Percentiles rank a stretch among this genome's conserved stretches.
Evolutionary conservation across 2,113 vertebrate species (phyloP).

Genomic region (Hoplias malabaricus): DNA sequence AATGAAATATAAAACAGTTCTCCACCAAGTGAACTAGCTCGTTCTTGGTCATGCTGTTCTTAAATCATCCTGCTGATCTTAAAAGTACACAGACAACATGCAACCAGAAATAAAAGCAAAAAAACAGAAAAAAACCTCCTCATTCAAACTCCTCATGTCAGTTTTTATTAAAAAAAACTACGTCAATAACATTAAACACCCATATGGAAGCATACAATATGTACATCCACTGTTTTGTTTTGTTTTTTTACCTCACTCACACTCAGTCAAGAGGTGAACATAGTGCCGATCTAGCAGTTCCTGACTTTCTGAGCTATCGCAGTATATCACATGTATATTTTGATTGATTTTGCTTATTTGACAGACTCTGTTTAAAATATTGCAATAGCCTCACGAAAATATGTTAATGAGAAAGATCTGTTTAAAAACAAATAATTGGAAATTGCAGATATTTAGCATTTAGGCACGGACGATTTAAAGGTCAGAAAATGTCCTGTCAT

Average conservation of each 20-base stretch:
- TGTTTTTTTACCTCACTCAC: neutral
- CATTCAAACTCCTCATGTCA: neutral
- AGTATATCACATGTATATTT: neutral
- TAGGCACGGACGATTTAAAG: no score
- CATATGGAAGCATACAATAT: neutral
- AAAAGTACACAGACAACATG: neutral
- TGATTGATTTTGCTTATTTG: neutral
- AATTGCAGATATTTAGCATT: no score
- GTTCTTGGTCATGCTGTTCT: neutral
- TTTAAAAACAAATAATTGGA: no score
- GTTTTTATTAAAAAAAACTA: neutral
- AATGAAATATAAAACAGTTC: neutral
- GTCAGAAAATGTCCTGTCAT: no score
- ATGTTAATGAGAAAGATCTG: no score
- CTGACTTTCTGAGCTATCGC: neutral
- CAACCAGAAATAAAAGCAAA: neutral
- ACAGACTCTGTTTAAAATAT: neutral
- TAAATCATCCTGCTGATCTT: neutral
- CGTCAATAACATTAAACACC: neutral
- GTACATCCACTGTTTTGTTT: neutral
- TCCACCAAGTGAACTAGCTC: neutral
- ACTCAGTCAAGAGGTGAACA: neutral
- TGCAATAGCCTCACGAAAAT: neutral
- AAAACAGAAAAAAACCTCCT: neutral
- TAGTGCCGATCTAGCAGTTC: neutral